phyloP scores from a whole-genome alignment of 2,888 invertebrate genomes.

The Daptonema setosum region DNA sequence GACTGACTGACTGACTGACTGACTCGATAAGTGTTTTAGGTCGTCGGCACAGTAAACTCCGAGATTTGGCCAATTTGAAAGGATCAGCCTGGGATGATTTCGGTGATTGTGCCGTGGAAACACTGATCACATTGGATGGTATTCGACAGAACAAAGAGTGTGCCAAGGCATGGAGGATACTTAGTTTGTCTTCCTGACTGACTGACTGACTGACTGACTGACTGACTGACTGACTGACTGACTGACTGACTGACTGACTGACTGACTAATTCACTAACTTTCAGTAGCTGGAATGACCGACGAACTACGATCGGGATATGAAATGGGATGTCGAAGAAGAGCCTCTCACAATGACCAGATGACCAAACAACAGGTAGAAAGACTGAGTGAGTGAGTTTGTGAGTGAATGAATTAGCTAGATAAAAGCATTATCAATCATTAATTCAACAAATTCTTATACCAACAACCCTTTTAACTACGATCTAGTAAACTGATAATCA shows the following conservation, averaged over 20 bases:
- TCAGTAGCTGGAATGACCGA: neutral
- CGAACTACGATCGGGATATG: neutral
- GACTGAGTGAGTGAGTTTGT: neutral
- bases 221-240: too few species aligned
- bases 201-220: too few species aligned
- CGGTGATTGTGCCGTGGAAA: conserved; percentile 1
- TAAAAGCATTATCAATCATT: too few species aligned
- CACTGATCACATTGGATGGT: neutral
- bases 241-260: too few species aligned
- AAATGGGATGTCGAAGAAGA: neutral
- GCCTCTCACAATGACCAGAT: neutral
- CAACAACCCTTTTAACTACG: too few species aligned
- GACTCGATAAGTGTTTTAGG: too few species aligned
- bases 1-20: too few species aligned
- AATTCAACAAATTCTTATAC: too few species aligned
- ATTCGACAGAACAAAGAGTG: neutral
- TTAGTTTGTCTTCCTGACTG: too few species aligned
- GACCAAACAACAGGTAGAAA: neutral
- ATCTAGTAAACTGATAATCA: too few species aligned
- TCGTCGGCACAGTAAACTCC: neutral
- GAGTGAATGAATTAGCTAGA: neutral
- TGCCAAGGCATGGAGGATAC: neutral
- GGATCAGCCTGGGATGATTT: neutral
- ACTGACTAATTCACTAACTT: too few species aligned
- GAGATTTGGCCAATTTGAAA: neutral